Base-by-base conservation (phyloP, 2,888 invertebrate genomes). In the Nasonovia ribisnigri region DNA sequence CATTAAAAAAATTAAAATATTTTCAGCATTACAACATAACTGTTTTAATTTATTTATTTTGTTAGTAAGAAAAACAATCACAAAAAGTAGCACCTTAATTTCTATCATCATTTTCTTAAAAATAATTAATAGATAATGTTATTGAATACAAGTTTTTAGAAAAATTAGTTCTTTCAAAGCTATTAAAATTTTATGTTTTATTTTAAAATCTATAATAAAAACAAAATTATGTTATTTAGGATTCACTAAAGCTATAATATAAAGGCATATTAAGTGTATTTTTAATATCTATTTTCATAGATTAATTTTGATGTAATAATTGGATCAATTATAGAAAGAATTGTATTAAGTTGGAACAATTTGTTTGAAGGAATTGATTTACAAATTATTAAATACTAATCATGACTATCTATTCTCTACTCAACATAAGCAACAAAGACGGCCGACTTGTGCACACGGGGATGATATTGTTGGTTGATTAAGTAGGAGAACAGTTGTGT, bases 81-180 rank as follows among this genome's bases (percentile, higher is more conserved):
- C 26, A 88, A 48, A 90, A 77, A 42, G 29, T 57, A 90, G 77
- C 90, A 77, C 51, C 77, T 77, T 77, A 13, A 36, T 51, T 26
- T 77, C n/a, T 48, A 36, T 48, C 26, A 36, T 29, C 26, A 77
- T 36, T 51, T 24, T 36, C 36, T 77, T 36, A 36, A 77, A 77
- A 77, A 77, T 36, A 20, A 36, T 36, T 67, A 36, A 67, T n/a
- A 67, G 5, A 29, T 60, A 60, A 8, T n/a, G 16, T 57, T 57
- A 57, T 57, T 26, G 26, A 57, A 57, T 57, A 57, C 26, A 26
- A 26, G 54, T 67, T 36, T 36, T 13, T 67, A 67, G 16, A 16
- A 36, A 36, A 36, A 67, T 77, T 5, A 77, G 77, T 77, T 67
- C 13, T 67, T 42, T 36, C 20, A 77, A 77, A 77, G 20, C 77